These are phyloP conservation scores for Lepas anatifera DNA, from an alignment of 2,888 invertebrate genomes.

Conservation along the genomic window DNA sequence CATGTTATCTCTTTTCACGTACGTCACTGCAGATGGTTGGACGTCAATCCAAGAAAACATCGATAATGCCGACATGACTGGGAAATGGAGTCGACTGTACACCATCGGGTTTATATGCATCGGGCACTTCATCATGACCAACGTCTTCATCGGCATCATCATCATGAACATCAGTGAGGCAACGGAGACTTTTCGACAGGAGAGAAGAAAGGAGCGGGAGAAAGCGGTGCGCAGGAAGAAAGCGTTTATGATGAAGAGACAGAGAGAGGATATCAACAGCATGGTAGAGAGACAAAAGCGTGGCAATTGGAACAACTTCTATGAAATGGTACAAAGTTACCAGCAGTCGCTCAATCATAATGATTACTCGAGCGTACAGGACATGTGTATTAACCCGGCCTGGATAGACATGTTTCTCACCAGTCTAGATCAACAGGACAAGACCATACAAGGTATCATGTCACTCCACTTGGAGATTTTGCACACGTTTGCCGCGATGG, in stretches of 20 bases:
- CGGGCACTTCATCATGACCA: conserved; percentile 27
- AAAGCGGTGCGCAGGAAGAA: conserved; percentile 24
- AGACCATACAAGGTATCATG: background rate
- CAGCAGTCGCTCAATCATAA: conserved; percentile 25
- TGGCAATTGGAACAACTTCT: conserved; percentile 25
- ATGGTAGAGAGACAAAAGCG: conserved; percentile 24
- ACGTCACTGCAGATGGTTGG: conserved; percentile 27
- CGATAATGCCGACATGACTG: conserved; percentile 5
- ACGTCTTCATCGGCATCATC: conserved; percentile 28
- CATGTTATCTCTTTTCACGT: conserved; percentile 14
- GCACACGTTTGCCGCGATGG: background rate
- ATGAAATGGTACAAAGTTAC: conserved; percentile 24
- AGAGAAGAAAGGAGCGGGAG: conserved; percentile 20
- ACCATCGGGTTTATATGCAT: conserved; percentile 23
- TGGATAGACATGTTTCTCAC: conserved; percentile 24
- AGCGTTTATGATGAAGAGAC: conserved; percentile 26
- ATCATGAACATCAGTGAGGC: conserved; percentile 28
- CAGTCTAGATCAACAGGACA: background rate
- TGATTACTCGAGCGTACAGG: conserved; percentile 23
- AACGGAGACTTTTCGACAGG: conserved; percentile 25
- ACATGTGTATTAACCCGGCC: conserved; percentile 24
- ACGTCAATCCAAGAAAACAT: conserved; percentile 24
- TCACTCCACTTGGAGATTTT: background rate
- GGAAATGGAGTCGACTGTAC: conserved; percentile 22
- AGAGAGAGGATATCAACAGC: conserved; percentile 26